Base-by-base conservation (phyloP, 2,888 invertebrate species). In the Frankliniella fusca region DNA sequence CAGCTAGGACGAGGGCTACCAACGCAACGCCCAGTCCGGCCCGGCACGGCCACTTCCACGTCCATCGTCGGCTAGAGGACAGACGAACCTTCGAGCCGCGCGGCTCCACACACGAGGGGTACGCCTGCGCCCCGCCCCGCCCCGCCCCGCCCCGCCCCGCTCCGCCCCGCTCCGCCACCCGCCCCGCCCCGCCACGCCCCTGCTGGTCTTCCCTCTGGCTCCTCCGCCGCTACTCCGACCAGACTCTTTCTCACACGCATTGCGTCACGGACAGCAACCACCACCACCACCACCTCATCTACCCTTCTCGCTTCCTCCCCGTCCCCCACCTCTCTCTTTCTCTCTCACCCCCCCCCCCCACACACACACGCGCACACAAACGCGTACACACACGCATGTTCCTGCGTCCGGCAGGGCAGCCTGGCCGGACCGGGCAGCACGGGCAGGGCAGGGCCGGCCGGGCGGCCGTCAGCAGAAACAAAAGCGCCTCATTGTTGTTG, bases 401-500 rank as follows among this genome's bases (percentile, higher is more conserved):
- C 38, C 38, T 2, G 38, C 38, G 38, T 38, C 38, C 38, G 70
- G n/a, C 70, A n/a, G n/a, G 70, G n/a, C 70, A n/a, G n/a, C 5
- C 18, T 9, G 65, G n/a, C 65, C 20, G n/a, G n/a, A 3, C 65
- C 15, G 65, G 7, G 20, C 7, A 7, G 15, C 15, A 20, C 65
- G 20, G n/a, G n/a, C n/a, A n/a, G 3, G 54, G 50, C 50, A 50
- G 50, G 15, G 15, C 54, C 54, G 54, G 54, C 54, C 61, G 15
- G 61, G 61, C 12, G 54, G 18, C 15, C 12, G 54, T 15, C 15
- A 70, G 70, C 20, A 3, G n/a, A 23, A 76, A 76, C 70, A 76
- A 76, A 76, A 76, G 70, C 70, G 12, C n/a, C 70, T 76, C 70
- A 76, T 76, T 76, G 70, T 76, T 76, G 54, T 38, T 20, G 61